These are phyloP conservation scores for Troides oblongomaculatus DNA, from an alignment of 2,888 invertebrate genomes.

Conservation along the genomic window DNA sequence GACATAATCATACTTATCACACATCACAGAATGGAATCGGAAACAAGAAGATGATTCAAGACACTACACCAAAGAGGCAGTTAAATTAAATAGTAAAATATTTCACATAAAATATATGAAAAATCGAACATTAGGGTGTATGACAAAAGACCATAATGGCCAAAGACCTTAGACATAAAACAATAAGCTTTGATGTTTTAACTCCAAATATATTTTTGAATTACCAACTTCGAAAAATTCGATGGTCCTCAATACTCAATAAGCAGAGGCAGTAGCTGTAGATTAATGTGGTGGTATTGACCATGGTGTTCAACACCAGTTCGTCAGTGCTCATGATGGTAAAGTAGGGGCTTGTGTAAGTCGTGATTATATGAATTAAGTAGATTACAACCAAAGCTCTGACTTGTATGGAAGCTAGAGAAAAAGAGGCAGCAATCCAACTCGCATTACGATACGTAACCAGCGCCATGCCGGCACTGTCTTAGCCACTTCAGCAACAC, in stretches of 20 bases:
- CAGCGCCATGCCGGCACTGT: not conserved
- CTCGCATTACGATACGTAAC: constrained; percentile 17
- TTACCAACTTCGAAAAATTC: constrained; percentile 15
- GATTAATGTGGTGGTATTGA: constrained; percentile 24
- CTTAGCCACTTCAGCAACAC: not conserved
- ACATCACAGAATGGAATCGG: too few species aligned
- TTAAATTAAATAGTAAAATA: too few species aligned
- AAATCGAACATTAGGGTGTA: too few species aligned
- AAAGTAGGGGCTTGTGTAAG: constrained; percentile 33
- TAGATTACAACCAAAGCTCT: constrained; percentile 47
- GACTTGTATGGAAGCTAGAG: constrained; percentile 32
- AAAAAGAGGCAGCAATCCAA: constrained; percentile 32
- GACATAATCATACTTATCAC: too few species aligned
- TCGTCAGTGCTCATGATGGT: constrained; percentile 18
- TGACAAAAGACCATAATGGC: too few species aligned
- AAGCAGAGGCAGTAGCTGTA: constrained; percentile 3
- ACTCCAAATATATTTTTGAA: not conserved
- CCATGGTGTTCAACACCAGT: constrained; percentile 25
- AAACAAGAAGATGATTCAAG: too few species aligned
- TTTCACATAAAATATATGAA: too few species aligned
- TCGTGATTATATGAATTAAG: constrained; percentile 62
- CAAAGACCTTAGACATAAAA: not conserved
- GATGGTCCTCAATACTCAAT: constrained; percentile 11
- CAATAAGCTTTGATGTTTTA: not conserved
- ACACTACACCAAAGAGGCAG: too few species aligned